A percentile compares a stretch with the other conserved stretches of the same genome.
Conservation (phyloP, 1,140 invertebrate species). For the Mya arenaria region DNA sequence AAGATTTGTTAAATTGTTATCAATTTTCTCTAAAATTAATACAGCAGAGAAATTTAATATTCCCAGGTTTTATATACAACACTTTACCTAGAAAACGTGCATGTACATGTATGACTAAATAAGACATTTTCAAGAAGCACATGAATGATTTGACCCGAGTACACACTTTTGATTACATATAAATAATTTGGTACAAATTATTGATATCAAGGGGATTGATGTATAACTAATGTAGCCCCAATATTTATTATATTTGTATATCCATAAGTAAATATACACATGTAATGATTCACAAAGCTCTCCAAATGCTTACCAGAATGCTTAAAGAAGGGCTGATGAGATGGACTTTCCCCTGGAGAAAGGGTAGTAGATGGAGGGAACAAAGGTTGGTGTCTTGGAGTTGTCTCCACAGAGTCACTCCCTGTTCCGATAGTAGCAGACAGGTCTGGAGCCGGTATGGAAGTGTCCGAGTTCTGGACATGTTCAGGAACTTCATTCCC, state of each 20-base stretch:
- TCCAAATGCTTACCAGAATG: background rate
- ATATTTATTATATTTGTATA: no score
- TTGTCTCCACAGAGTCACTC: constrained; percentile 32
- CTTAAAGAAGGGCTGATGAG: constrained; percentile 40
- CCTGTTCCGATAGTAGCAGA: background rate
- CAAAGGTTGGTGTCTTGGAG: constrained; percentile 69
- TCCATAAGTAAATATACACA: no score
- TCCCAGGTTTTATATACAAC: no score
- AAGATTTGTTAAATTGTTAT: background rate
- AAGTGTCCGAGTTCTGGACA: constrained; percentile 13
- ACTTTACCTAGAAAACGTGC: no score
- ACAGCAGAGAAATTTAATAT: background rate
- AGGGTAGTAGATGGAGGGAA: constrained; percentile 36
- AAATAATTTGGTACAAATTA: no score
- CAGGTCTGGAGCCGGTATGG: constrained; percentile 28
- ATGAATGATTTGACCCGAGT: no score
- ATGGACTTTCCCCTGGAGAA: constrained; percentile 40
- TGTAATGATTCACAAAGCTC: no score
- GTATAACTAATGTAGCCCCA: no score
- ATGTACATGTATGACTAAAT: no score
- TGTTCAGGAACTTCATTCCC: background rate
- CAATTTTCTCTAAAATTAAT: background rate
- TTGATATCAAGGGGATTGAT: no score
- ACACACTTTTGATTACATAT: no score
- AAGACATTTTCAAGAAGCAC: no score